Conservation (phyloP, 1,140 invertebrate species). For the Saxidomus purpurata region DNA sequence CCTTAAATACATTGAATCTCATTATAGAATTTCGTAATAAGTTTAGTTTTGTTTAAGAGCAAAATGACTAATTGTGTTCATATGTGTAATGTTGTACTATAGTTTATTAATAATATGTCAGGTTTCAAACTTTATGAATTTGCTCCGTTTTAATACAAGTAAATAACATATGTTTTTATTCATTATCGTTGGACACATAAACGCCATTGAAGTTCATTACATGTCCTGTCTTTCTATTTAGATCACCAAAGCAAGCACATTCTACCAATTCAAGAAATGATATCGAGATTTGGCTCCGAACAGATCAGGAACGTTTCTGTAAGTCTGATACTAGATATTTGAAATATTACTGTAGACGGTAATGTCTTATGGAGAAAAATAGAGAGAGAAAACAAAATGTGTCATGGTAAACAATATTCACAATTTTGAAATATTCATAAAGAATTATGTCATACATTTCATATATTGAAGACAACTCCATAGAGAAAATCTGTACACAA, state of each 20-base stretch:
- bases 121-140: background rate
- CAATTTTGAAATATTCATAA: too few relatives aligned
- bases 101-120: too few relatives aligned
- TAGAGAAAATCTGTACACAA: too few relatives aligned
- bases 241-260: background rate
- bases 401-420: too few relatives aligned
- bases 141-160: background rate
- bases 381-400: too few relatives aligned
- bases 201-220: too few relatives aligned
- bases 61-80: background rate
- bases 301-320: conserved; percentile 56
- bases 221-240: background rate
- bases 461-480: too few relatives aligned
- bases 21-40: background rate
- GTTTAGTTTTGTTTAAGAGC: background rate
- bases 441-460: too few relatives aligned
- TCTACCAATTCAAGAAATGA: conserved; percentile 24
- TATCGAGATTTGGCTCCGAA: conserved; percentile 17
- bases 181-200: background rate
- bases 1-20: background rate
- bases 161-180: background rate
- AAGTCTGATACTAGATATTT: too few relatives aligned
- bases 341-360: too few relatives aligned
- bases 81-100: background rate
- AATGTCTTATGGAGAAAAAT: too few relatives aligned